Evolutionary conservation across 1,140 invertebrate genomes (phyloP).

Genomic region (Palaemon carinicauda): DNA sequence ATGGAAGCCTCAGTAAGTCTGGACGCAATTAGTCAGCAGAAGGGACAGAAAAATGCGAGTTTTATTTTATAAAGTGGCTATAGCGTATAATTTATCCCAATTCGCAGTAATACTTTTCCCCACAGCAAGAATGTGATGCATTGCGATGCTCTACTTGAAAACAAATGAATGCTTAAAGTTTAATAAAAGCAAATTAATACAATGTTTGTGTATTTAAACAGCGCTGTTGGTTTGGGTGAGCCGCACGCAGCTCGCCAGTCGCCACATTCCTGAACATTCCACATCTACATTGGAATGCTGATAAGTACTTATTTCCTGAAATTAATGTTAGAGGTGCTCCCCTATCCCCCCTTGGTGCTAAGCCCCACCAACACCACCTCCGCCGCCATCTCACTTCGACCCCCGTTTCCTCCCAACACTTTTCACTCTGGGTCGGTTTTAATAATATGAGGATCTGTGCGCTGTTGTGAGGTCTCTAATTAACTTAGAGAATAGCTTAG

Average conservation of each 20-base stretch:
- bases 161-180: slow-evolving; percentile 37
- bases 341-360: background rate
- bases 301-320: slow-evolving; percentile 49
- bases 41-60: no score
- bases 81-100: background rate
- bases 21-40: no score
- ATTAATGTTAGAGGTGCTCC: slow-evolving; percentile 49
- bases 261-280: slow-evolving; percentile 38
- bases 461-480: no score
- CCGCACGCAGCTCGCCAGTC: background rate
- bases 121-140: background rate
- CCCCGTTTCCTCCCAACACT: no score
- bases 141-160: background rate
- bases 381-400: no score
- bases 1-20: no score
- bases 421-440: no score
- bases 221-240: background rate
- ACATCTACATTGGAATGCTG: slow-evolving; percentile 44
- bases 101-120: background rate
- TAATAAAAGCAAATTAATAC: slow-evolving; percentile 52
- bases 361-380: no score
- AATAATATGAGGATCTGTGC: no score
- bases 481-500: no score
- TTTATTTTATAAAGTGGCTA: no score
- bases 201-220: slow-evolving; percentile 33